Percentiles rank a stretch among this genome's conserved stretches.
Evolutionary conservation across 1,140 invertebrate species (phyloP).

Genomic region (Leptopilina boulardi): DNA sequence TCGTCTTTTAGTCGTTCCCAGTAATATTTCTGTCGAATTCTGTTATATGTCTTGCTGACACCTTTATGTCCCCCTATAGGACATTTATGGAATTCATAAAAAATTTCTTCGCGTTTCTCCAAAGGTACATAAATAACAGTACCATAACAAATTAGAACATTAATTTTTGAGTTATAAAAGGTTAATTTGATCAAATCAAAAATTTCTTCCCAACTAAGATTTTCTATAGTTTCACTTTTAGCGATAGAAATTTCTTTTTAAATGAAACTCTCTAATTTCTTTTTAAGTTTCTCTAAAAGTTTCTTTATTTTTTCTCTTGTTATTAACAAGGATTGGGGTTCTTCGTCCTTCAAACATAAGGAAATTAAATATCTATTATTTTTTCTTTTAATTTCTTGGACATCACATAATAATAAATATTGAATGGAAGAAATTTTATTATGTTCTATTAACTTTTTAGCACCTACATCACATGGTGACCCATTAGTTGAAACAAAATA

Average conservation of each 20-base stretch:
- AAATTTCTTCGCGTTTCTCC: not conserved
- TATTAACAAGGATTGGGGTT: too few species aligned
- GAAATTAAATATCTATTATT: too few species aligned
- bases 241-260: not conserved
- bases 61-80: not conserved
- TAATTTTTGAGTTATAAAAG: not conserved
- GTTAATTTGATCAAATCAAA: not conserved
- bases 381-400: too few species aligned
- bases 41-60: not conserved
- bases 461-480: too few species aligned
- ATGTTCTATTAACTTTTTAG: too few species aligned
- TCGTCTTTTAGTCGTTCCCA: constrained; percentile 26
- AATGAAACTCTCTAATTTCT: not conserved
- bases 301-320: too few species aligned
- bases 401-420: too few species aligned
- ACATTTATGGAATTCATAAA: not conserved
- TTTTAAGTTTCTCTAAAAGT: too few species aligned
- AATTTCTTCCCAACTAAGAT: constrained; percentile 2
- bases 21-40: not conserved
- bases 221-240: not conserved
- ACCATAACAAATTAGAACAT: constrained; percentile 24
- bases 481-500: too few species aligned
- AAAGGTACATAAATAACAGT: not conserved
- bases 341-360: too few species aligned
- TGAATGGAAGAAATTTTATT: too few species aligned